Percentiles rank a stretch among this genome's conserved stretches.
phyloP scores from a whole-genome alignment of 2,797 vertebrate genomes.

The Anguilla anguilla region DNA sequence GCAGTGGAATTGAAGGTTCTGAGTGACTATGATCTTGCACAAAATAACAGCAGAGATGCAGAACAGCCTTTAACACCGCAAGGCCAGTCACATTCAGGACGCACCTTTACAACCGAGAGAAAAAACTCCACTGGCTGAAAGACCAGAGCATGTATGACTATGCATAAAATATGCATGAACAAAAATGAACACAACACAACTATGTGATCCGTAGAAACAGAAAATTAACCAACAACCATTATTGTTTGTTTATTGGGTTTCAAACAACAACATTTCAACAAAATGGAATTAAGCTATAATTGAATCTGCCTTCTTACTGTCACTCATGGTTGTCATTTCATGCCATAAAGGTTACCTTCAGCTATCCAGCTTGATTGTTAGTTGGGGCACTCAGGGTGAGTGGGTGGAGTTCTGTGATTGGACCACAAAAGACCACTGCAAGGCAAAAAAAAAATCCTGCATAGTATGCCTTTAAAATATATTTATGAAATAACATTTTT shows the following conservation, averaged over 20 bases:
- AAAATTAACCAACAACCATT: not conserved
- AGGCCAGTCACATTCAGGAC: not conserved
- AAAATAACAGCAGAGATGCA: slow-evolving; percentile 1
- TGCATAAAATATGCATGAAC: not conserved
- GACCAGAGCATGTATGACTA: not conserved
- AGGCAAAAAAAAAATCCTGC: too few species aligned
- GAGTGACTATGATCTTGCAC: not conserved
- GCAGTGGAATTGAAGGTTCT: not conserved
- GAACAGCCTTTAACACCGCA: not conserved
- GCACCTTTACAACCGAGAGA: not conserved
- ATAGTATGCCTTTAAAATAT: too few species aligned
- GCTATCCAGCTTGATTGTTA: too few species aligned
- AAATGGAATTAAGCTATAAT: too few species aligned
- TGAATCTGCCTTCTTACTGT: too few species aligned
- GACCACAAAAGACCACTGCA: too few species aligned
- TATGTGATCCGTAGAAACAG: not conserved
- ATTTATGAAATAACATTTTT: not conserved
- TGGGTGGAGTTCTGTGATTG: too few species aligned
- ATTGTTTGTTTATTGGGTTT: not conserved
- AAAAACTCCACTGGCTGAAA: not conserved
- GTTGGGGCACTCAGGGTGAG: too few species aligned
- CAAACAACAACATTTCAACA: not conserved
- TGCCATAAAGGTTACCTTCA: too few species aligned
- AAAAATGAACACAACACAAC: not conserved
- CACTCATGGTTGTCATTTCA: too few species aligned